Evolutionary conservation across 2,888 invertebrate genomes (phyloP).

Genomic region (Brachylomia viminalis): DNA sequence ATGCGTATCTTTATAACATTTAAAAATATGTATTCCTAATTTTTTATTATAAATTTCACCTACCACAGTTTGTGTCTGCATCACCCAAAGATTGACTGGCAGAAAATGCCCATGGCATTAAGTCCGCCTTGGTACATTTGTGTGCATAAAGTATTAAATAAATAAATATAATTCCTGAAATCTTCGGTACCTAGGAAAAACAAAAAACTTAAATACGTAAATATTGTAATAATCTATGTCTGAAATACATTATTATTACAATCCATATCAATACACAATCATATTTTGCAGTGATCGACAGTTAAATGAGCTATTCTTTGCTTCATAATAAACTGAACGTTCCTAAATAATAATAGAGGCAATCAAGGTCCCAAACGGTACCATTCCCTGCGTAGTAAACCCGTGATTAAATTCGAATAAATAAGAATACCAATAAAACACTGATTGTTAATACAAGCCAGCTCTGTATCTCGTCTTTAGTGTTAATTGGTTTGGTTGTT

Average conservation of each 20-base stretch:
- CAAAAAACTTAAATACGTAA: not conserved
- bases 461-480: slow-evolving; percentile 64
- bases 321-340: slow-evolving; percentile 19
- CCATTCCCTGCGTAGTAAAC: slow-evolving; percentile 35
- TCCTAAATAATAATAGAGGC: slow-evolving; percentile 32
- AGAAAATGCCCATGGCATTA: no score
- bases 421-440: slow-evolving; percentile 55
- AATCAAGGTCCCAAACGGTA: slow-evolving; percentile 36
- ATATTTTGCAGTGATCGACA: not conserved
- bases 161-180: not conserved
- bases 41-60: no score
- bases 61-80: no score
- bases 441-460: slow-evolving; percentile 64
- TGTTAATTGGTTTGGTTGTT: slow-evolving; percentile 71
- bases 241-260: not conserved
- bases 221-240: not conserved
- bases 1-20: no score
- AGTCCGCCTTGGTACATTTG: no score
- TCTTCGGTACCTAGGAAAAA: not conserved
- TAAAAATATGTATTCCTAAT: no score
- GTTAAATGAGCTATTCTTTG: slow-evolving; percentile 12
- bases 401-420: slow-evolving; percentile 45
- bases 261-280: not conserved
- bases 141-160: no score
- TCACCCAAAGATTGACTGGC: no score